Conservation (phyloP, 2,113 vertebrate genomes). For the Sander vitreus region DNA sequence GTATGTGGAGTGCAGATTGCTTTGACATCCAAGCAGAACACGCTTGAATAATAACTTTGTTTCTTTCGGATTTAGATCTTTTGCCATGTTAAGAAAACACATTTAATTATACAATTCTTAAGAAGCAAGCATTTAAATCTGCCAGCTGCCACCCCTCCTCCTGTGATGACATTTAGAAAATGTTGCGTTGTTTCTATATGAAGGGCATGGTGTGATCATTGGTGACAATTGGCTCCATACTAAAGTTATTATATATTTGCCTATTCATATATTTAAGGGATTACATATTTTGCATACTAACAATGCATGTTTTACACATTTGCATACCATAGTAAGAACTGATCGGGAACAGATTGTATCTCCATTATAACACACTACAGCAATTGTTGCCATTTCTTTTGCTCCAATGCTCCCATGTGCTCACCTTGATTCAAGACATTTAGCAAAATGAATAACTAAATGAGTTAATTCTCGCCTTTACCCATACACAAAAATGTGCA, state of each 20-base stretch:
- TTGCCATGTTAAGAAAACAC: neutral
- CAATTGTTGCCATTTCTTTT: conserved; percentile 20
- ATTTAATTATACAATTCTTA: neutral
- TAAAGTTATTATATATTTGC: conserved; percentile 45
- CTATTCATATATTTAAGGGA: conserved; percentile 58
- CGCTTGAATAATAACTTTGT: neutral
- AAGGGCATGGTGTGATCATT: conserved; percentile 46
- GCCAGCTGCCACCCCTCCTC: conserved; percentile 1
- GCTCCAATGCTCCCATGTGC: neutral
- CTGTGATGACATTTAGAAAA: conserved; percentile 11
- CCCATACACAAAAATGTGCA: neutral
- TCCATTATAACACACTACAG: conserved; percentile 16
- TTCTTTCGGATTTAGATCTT: neutral
- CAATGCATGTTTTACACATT: conserved; percentile 61
- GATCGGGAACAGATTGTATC: conserved; percentile 40
- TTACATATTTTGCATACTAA: conserved; percentile 65
- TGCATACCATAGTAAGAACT: conserved; percentile 58
- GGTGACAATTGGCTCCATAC: conserved; percentile 14
- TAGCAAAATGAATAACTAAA: conserved; percentile 11
- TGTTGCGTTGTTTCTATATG: neutral
- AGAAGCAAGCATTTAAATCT: neutral
- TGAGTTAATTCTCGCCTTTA: neutral
- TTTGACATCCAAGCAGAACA: neutral
- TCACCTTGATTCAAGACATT: conserved; percentile 6
- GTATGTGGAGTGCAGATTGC: neutral